Evolutionary conservation across 1,140 invertebrate species (phyloP), one percentile per base, ranked within the genome.

Genomic region (Charaxes varanes): DNA sequence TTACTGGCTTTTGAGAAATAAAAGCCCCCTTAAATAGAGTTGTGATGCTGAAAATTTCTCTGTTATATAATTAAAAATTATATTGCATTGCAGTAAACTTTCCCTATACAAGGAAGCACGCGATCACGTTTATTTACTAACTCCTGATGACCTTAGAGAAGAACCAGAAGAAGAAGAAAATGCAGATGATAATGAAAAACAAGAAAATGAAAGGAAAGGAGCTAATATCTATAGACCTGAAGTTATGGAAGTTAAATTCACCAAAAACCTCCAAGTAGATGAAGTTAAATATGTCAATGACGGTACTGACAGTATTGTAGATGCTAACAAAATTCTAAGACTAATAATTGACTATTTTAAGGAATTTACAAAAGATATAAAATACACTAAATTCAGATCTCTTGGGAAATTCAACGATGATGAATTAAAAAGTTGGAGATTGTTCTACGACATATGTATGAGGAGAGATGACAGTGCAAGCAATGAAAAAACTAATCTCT

Each of bases 91-190:
- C 42, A 69, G 65, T n/a, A 34, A 51, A 41, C 13, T 71, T 3
- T 36, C 44, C 5, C 6, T 71, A 4, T 71, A 48, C 22, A 71
- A 71, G 30, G 55, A 63, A 17, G 55, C 60, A 4, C 51, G 52
- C 4, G 27, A 41, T 0, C 27, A 56, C 27, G 50, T 71, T 2
- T 68, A 51, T 33, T 36, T 67, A 0, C 32, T 68, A 7, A 52
- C 41, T 7, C 62, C 62, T 3, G 46, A 62, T 2, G 55, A 70
- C 28, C 41, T 70, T 10, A 36, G 31, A 27, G 35, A 52, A 22
- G 28, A 35, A 33, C 6, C 4, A 28, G 8, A 27, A 17, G n/a
- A 21, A 31, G 2, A 24, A 32, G 6, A 27, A 4, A 10, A 13
- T 22, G 8, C 15, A 33, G 26, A 16, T 27, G 3, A 28, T 18